Evolutionary conservation across 2,888 invertebrate species (phyloP), one percentile per base, ranked within the genome.

Genomic region (Euspilapteryx auroguttella): DNA sequence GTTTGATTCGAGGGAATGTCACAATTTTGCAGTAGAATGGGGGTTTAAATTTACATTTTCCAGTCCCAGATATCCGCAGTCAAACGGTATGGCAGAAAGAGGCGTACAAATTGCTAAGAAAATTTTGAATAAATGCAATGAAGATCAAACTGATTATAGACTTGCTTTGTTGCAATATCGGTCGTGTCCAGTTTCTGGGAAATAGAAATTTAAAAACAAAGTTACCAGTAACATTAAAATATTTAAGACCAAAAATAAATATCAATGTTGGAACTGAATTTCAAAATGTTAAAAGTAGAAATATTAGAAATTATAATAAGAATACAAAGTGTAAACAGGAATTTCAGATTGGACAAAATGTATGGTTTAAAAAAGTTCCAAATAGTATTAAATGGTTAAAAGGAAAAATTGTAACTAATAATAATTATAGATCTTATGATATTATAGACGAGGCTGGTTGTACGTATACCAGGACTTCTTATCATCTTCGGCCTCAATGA

Each of bases 91-190:
- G 21, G 31, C 32, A 7, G 34, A 36, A 27, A 24, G 24, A 13
- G 29, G 26, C 2, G 36, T 34, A 5, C 21, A 26, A 7, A 34
- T 30, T 9, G 28, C 25, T 12, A 32, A 36, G 25, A 28, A 27
- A 6, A 28, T 34, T 2, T 3, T 27, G n/a, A n/a, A n/a, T n/a
- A n/a, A n/a, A n/a, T n/a, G n/a, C n/a, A n/a, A n/a, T n/a, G n/a
- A n/a, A n/a, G 17, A 29, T 15, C 23, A 24, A 7, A 34, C 27
- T 25, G 39, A 41, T 32, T 24, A 34, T n/a, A 14, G 20, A 10
- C 7, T 36, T 17, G 36, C 35, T 3, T 28, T 41, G 2, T 26
- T 44, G 12, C 40, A 42, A 27, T 41, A 39, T 25, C 20, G 43
- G 24, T 41, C 38, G 24, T 39, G 36, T 3, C 42, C 39, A 6